Percentiles rank a stretch among this genome's conserved stretches.
phyloP scores from a whole-genome alignment of 2,797 vertebrate species.

The Perdix hodgsoniae region DNA sequence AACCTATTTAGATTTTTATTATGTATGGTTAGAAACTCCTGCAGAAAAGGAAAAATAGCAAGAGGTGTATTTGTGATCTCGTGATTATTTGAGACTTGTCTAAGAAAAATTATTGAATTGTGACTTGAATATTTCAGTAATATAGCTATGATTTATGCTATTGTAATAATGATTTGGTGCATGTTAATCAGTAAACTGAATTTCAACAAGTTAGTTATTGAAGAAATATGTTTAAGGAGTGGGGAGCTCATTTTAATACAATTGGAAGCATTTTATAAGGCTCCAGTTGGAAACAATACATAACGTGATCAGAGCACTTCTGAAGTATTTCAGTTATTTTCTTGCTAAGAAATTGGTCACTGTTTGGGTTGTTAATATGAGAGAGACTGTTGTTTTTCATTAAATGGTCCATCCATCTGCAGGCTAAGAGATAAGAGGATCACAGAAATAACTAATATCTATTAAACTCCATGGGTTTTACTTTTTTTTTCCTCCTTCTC shows the following conservation, averaged over 20 bases:
- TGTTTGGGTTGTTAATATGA: constrained; percentile 26
- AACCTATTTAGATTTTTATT: neutral
- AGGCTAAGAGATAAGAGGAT: constrained; percentile 57
- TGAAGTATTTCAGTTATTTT: neutral
- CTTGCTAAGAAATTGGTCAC: neutral
- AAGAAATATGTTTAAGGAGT: neutral
- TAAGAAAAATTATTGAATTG: neutral
- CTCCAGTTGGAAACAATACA: neutral
- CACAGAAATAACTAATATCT: constrained; percentile 39
- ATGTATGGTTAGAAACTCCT: neutral
- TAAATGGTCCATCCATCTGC: constrained; percentile 37
- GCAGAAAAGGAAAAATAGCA: neutral
- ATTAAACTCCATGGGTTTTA: neutral
- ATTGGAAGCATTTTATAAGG: neutral
- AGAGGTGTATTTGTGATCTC: neutral
- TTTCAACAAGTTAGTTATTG: constrained; percentile 21
- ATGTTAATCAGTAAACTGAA: neutral
- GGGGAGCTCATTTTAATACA: neutral
- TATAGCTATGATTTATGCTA: neutral
- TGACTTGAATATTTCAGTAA: neutral
- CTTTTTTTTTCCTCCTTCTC: neutral
- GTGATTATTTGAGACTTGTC: neutral
- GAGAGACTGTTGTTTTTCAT: constrained; percentile 12
- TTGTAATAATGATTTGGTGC: neutral
- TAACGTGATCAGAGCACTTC: neutral